These are phyloP conservation scores for Eupithecia tripunctaria DNA, from an alignment of 2,888 invertebrate genomes.

Conservation along the genomic window DNA sequence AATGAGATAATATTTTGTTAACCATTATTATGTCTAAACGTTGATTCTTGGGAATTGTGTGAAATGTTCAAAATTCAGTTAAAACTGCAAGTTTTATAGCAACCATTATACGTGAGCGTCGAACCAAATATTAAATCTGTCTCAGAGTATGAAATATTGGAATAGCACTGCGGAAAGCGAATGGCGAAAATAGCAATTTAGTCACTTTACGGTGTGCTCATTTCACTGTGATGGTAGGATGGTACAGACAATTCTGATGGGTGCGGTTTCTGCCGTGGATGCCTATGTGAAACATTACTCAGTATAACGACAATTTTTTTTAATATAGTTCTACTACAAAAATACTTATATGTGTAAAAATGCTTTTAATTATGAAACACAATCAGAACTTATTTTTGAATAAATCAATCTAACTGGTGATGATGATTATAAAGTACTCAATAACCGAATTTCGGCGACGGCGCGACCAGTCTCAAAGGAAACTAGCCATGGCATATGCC, in stretches of 20 bases:
- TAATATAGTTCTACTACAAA: too few relatives aligned
- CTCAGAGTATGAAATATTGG: neutral
- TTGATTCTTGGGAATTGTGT: neutral
- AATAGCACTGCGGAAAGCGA: neutral
- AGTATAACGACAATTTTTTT: too few relatives aligned
- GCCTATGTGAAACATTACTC: neutral
- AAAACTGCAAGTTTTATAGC: conserved; percentile 7
- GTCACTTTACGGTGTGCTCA: neutral
- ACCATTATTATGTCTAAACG: neutral
- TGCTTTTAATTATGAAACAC: too few relatives aligned
- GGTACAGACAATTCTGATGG: neutral
- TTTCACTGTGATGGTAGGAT: neutral
- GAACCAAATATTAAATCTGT: conserved; percentile 1
- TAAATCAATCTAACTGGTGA: too few relatives aligned
- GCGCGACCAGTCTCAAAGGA: neutral
- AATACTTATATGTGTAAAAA: too few relatives aligned
- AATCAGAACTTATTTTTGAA: too few relatives aligned
- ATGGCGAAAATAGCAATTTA: neutral
- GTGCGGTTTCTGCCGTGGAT: neutral
- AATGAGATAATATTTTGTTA: too few relatives aligned
- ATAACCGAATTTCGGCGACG: neutral
- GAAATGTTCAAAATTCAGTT: neutral
- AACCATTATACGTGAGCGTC: neutral
- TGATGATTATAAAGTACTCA: too few relatives aligned
- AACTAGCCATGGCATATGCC: neutral